Evolutionary conservation across 1,140 invertebrate genomes (phyloP), one percentile per base, ranked within the genome.

Genomic region (Apis dorsata): DNA sequence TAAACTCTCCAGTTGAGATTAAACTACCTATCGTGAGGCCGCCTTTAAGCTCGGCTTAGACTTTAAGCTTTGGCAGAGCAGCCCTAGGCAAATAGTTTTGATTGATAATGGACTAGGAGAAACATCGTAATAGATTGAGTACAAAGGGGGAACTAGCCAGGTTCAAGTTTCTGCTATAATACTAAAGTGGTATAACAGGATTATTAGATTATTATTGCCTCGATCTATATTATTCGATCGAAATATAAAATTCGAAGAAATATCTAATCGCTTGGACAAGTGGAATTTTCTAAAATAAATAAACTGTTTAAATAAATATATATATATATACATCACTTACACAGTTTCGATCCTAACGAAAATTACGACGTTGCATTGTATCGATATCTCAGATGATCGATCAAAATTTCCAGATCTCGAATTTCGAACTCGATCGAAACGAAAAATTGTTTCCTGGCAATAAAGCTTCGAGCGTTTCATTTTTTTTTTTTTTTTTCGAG

Each of bases 51-150:
- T 19, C 57, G 71, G 86, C 57, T 85, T 83, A 79, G 59, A 79
- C 81, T 86, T 80, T 86, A 72, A 87, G 85, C 86, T 77, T 51
- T 60, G 62, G 53, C 51, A 34, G 76, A 74, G 80, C 53, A 86
- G 53, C 70, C 59, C 53, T 53, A 69, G 76, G 74, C 66, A 84
- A 83, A 86, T 77, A 87, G 66, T 63, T 59, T 75, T 79, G 72
- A 80, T 71, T 71, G 72, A 51, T 84, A 79, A 79, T 24, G 66
- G 62, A 84, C 69, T 69, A 53, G 5, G 73, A 76, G 73, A 68
- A 82, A 69, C 73, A 59, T 34, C 78, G 83, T 84, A 80, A 77
- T 65, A 81, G 78, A 88, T 89, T 88, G 75, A 79, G 79, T 74
- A 88, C 21, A 69, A 82, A 80, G 82, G 63, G 24, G 57, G n/a